phyloP scores from a whole-genome alignment of 2,113 vertebrate species.

The Nibea coibor region DNA sequence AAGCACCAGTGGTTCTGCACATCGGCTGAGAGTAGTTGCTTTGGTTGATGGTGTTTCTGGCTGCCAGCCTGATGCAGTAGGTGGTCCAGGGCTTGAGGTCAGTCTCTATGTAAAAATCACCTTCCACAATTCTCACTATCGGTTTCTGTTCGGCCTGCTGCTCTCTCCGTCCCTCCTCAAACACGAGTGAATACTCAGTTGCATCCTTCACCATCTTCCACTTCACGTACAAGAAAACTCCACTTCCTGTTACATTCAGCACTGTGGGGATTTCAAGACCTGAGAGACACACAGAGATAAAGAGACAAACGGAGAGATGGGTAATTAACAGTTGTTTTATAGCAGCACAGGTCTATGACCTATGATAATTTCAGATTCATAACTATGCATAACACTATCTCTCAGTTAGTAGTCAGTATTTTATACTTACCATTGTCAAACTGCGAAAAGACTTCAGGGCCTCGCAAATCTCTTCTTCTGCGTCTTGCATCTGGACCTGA shows the following conservation, averaged over 20 bases:
- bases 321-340: background rate
- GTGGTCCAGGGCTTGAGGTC: constrained; percentile 69
- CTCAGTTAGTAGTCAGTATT: background rate
- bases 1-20: constrained; percentile 62
- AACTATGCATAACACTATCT: background rate
- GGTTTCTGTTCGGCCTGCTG: background rate
- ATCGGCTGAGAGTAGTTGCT: constrained; percentile 65
- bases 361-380: background rate
- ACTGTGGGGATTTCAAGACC: constrained; percentile 73
- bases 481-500: constrained; percentile 57
- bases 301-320: background rate
- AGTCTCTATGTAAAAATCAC: constrained; percentile 47
- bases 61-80: constrained; percentile 77
- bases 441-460: background rate
- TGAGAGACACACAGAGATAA: constrained; percentile 38
- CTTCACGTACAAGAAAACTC: constrained; percentile 63
- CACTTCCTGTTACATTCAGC: constrained; percentile 65
- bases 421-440: constrained; percentile 39
- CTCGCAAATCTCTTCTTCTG: constrained; percentile 69
- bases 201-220: constrained; percentile 72
- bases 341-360: background rate
- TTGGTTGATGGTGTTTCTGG: constrained; percentile 55
- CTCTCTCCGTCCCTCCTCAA: constrained; percentile 50
- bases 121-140: constrained; percentile 42
- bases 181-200: constrained; percentile 64